A percentile compares a stretch with the other conserved stretches of the same genome.
These are phyloP conservation scores for Tursiops truncatus DNA, from an alignment of 2,113 vertebrate genomes.

Conservation along the genomic window DNA sequence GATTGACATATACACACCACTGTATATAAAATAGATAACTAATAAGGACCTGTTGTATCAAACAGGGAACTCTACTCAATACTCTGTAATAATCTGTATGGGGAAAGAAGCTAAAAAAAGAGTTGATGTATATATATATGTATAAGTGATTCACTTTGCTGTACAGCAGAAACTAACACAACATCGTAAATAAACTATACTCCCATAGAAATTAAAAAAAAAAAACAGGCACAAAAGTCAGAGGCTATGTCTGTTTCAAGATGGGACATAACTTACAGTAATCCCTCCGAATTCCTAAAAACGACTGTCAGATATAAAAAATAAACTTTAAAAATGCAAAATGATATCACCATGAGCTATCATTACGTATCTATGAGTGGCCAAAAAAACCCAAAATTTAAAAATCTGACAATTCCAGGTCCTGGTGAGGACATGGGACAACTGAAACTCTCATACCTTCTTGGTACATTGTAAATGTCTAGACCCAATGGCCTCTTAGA, in stretches of 20 bases:
- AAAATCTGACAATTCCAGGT: background rate
- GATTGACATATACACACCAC: too few relatives aligned
- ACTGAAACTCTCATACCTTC: background rate
- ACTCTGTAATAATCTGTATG: too few relatives aligned
- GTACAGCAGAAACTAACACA: too few relatives aligned
- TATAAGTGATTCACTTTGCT: too few relatives aligned
- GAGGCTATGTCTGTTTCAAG: background rate
- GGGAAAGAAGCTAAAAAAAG: too few relatives aligned
- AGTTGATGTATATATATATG: too few relatives aligned
- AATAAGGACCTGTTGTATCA: too few relatives aligned
- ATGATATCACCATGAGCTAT: background rate
- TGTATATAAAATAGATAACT: too few relatives aligned
- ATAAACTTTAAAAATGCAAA: background rate
- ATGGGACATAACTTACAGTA: background rate
- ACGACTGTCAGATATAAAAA: background rate
- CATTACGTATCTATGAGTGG: background rate
- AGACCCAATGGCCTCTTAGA: background rate
- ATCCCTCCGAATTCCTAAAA: background rate
- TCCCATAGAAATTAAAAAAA: too few relatives aligned
- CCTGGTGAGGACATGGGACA: background rate
- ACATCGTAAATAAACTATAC: too few relatives aligned
- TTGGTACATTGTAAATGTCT: background rate
- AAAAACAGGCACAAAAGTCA: background rate
- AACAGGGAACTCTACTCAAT: too few relatives aligned
- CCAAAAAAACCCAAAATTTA: background rate